Evolutionary conservation across 2,888 invertebrate genomes (phyloP).

Genomic region (Heliothis peltigera): DNA sequence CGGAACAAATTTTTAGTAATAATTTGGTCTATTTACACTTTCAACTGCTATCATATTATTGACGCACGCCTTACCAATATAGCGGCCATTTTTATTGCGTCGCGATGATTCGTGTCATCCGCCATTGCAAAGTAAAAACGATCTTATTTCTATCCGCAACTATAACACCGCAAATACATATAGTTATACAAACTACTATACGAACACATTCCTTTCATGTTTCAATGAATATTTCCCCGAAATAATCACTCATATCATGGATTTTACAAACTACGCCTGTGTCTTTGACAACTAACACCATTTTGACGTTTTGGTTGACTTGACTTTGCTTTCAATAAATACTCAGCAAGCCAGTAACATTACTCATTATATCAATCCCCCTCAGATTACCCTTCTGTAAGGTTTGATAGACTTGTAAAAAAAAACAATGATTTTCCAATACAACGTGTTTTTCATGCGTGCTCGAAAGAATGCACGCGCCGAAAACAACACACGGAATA

Average conservation of each 20-base stretch:
- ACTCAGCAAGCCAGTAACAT: slow-evolving; percentile 74
- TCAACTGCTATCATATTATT: slow-evolving; percentile 76
- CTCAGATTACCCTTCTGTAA: slow-evolving; percentile 29
- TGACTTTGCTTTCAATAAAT: slow-evolving; percentile 70
- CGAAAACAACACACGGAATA: slow-evolving; percentile 35
- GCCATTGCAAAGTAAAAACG: slow-evolving; percentile 86
- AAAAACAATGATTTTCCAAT: slow-evolving; percentile 54
- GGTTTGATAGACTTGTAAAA: slow-evolving; percentile 56
- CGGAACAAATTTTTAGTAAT: slow-evolving; percentile 35
- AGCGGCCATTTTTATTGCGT: slow-evolving; percentile 90
- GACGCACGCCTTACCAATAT: slow-evolving; percentile 89
- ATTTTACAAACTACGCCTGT: slow-evolving; percentile 85
- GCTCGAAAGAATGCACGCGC: slow-evolving; percentile 12
- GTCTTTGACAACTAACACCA: slow-evolving; percentile 88
- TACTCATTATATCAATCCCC: slow-evolving; percentile 67
- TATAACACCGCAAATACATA: slow-evolving; percentile 74
- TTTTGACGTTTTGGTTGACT: slow-evolving; percentile 85
- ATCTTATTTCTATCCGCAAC: slow-evolving; percentile 72
- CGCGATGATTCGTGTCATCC: slow-evolving; percentile 90
- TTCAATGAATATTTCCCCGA: slow-evolving; percentile 73
- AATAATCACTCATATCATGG: slow-evolving; percentile 80
- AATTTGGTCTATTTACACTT: slow-evolving; percentile 64
- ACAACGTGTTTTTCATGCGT: slow-evolving; percentile 14
- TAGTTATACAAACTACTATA: slow-evolving; percentile 70
- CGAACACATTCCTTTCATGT: slow-evolving; percentile 78